Percentiles rank a stretch among this genome's conserved stretches.
Evolutionary conservation across 1,140 invertebrate genomes (phyloP).

Genomic region (Telenomus remus): DNA sequence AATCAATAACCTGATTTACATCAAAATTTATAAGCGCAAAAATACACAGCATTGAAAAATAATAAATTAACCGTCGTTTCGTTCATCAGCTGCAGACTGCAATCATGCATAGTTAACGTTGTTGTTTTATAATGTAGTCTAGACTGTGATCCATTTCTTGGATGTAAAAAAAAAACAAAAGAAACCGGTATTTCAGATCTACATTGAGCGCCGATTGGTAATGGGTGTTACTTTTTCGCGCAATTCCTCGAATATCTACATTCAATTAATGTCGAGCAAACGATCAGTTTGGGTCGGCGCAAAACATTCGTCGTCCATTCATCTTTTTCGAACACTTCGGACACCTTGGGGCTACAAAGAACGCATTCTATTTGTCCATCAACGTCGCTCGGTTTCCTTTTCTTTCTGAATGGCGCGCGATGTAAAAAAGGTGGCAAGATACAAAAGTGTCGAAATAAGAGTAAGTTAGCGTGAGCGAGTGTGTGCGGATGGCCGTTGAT

Average conservation of each 20-base stretch:
- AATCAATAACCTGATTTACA: too few species aligned
- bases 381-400: conserved; percentile 30
- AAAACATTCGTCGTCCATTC: conserved; percentile 42
- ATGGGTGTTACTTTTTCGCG: conserved; percentile 13
- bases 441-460: conserved; percentile 49
- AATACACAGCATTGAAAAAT: too few species aligned
- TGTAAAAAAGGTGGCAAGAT: conserved; percentile 15
- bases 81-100: too few species aligned
- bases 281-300: conserved; percentile 10
- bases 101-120: too few species aligned
- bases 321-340: conserved; percentile 34
- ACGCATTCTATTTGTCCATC: conserved; percentile 51
- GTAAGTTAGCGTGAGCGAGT: conserved; percentile 53
- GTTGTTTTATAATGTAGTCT: too few species aligned
- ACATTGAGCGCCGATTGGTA: not conserved
- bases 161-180: too few species aligned
- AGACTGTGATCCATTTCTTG: too few species aligned
- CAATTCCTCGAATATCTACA: conserved; percentile 42
- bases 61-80: too few species aligned
- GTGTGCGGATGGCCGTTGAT: conserved; percentile 49
- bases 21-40: too few species aligned
- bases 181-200: not conserved
- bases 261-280: conserved; percentile 48
- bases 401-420: not conserved
- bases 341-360: conserved; percentile 31